phyloP scores from a whole-genome alignment of 1,140 invertebrate species.

The Hyposmocoma kahamanoa region DNA sequence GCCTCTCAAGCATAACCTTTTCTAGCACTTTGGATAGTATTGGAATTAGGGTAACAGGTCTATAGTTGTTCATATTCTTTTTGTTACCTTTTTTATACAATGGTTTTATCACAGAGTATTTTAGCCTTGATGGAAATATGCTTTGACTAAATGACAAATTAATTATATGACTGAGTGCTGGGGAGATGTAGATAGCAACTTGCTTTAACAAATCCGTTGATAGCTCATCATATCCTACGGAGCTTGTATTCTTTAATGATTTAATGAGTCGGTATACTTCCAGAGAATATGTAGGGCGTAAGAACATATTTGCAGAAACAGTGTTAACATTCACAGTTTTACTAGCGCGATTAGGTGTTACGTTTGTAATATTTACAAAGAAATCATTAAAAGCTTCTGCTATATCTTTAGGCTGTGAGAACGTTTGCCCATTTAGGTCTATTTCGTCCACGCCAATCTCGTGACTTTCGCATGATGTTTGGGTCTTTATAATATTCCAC shows the following conservation, averaged over 20 bases:
- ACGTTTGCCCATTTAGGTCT: neutral
- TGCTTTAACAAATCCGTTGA: neutral
- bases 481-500: too few species aligned
- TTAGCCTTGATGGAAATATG: conserved; percentile 3
- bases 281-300: neutral
- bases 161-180: neutral
- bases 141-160: neutral
- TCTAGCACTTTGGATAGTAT: conserved; percentile 30
- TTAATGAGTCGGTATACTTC: neutral
- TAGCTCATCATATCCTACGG: neutral
- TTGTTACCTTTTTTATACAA: conserved; percentile 20
- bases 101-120: conserved; percentile 19
- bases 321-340: neutral
- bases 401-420: neutral
- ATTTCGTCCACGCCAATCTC: too few species aligned
- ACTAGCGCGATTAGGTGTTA: neutral
- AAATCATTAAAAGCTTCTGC: neutral
- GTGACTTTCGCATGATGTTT: too few species aligned
- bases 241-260: neutral
- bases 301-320: neutral
- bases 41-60: conserved; percentile 26
- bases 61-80: conserved; percentile 15
- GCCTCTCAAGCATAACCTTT: conserved; percentile 19
- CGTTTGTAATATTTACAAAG: neutral
- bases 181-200: neutral